Conservation (phyloP, 1,140 invertebrate species). For the Psilanteris sp. region DNA sequence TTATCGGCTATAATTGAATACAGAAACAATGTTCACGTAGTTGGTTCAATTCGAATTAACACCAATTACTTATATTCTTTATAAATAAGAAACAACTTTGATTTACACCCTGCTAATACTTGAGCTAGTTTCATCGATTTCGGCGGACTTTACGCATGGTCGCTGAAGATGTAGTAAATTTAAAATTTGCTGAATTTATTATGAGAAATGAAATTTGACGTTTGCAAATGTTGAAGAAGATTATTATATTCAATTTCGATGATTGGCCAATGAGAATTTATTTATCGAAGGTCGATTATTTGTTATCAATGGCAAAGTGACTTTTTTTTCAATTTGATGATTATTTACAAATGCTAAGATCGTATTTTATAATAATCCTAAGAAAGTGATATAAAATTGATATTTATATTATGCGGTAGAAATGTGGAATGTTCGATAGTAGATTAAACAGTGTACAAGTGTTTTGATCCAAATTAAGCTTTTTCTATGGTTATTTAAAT, state of each 20-base stretch:
- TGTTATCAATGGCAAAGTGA: no score
- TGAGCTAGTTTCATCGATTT: slow-evolving; percentile 51
- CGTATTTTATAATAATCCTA: not conserved
- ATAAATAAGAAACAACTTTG: slow-evolving; percentile 36
- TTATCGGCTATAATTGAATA: no score
- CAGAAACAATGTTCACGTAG: no score
- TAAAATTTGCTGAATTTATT: slow-evolving; percentile 50
- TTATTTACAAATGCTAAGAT: slow-evolving; percentile 20
- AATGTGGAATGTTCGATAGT: not conserved
- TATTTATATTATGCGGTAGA: slow-evolving; percentile 4
- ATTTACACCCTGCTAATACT: slow-evolving; percentile 56
- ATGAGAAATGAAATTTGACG: slow-evolving; percentile 51
- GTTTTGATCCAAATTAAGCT: no score
- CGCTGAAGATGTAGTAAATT: slow-evolving; percentile 37
- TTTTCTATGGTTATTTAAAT: no score
- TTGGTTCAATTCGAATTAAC: not conserved
- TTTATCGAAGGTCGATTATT: no score
- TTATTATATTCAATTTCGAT: no score
- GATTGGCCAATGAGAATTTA: no score
- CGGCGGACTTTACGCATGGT: slow-evolving; percentile 25
- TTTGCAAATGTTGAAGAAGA: no score
- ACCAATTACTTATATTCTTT: slow-evolving; percentile 21
- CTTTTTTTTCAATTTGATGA: no score
- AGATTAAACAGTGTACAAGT: not conserved
- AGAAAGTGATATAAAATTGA: slow-evolving; percentile 34